Conservation (phyloP, 2,888 invertebrate species). For the Dasypolia templi region DNA sequence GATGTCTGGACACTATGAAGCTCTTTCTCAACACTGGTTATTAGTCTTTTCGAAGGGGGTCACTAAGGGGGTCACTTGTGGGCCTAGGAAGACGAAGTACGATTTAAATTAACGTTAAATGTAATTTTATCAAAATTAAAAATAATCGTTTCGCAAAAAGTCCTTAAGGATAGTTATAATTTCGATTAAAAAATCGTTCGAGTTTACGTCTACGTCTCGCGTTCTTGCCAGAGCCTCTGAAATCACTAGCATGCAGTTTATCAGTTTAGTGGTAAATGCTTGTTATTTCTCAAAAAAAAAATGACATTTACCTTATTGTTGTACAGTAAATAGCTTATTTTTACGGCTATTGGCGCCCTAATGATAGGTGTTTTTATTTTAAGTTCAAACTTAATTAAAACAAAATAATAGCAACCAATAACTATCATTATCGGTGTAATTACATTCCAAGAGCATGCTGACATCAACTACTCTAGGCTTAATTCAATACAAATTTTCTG, state of each 20-base stretch:
- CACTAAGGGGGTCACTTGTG: too few relatives aligned
- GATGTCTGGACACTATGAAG: background rate
- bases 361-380: background rate
- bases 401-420: slow-evolving; percentile 6
- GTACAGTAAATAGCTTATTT: background rate
- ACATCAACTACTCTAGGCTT: background rate
- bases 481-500: slow-evolving; percentile 16
- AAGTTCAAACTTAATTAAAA: background rate
- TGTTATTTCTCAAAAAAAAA: background rate
- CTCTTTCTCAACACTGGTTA: background rate
- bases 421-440: slow-evolving; percentile 22
- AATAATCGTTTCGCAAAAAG: too few relatives aligned
- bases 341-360: background rate
- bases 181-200: too few relatives aligned
- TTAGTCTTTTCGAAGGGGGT: background rate
- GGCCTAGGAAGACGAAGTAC: too few relatives aligned
- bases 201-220: too few relatives aligned
- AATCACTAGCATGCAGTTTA: too few relatives aligned
- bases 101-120: too few relatives aligned
- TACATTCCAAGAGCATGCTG: background rate
- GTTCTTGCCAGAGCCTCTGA: too few relatives aligned
- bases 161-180: too few relatives aligned
- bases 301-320: background rate
- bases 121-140: too few relatives aligned
- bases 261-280: background rate